Evolutionary conservation across 2,113 vertebrate species (phyloP), one percentile per base, ranked within the genome.

Genomic region (Pimephales promelas): DNA sequence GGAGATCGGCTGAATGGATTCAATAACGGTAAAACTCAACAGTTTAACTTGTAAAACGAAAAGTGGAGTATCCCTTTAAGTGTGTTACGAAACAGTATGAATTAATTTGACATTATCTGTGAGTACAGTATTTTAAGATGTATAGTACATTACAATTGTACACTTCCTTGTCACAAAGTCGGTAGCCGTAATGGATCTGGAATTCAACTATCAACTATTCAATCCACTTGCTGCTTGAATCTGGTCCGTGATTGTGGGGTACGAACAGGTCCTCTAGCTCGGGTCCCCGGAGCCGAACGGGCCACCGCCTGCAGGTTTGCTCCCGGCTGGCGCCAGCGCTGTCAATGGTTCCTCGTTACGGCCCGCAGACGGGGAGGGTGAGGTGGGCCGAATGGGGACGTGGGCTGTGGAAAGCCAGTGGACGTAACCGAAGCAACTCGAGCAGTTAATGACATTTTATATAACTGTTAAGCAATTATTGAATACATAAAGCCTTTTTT

Each of bases 401-500:
- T 0, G 62, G 89, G 87, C 84, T 83, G 88, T 80, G 61, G 86
- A 90, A 85, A 88, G 88, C 86, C 56, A 4, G 43, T 81, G 82
- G 84, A 90, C 90, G 89, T 90, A 93, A 92, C 87, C 87, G 61
- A 85, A 92, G 87, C 88, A 87, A 89, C 80, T 34, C 86, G 79
- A 91, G 71, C 92, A 92, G 92, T 96, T 95, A 95, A 96, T 93
- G 90, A 87, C 90, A 92, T 90, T 94, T 93, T 93, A 90, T 92
- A 89, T 91, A 28, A 88, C 84, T 92, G 86, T 92, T 92, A 93
- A 94, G 93, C 89, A 92, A 94, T 95, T 95, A 94, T 93, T 94
- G 92, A 95, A 95, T 92, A 95, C 95, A 94, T 95, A 96, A 95
- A 95, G 90, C 90, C 90, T 92, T 94, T 92, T 95, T 95, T 95